Conservation (phyloP, 2,888 invertebrate genomes). For the Allygus modestus region DNA sequence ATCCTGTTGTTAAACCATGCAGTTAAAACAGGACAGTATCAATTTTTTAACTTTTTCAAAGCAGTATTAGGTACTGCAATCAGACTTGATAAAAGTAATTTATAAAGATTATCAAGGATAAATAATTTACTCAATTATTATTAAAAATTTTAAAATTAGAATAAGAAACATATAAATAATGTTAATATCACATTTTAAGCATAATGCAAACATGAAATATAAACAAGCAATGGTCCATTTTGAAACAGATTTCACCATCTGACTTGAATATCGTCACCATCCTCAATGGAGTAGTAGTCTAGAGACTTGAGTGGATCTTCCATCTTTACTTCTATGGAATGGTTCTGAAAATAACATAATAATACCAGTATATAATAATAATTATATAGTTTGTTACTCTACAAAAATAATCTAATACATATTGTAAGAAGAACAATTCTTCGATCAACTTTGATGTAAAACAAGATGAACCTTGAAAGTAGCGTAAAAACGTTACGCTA, state of each 20-base stretch:
- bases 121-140: no score
- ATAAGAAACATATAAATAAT: constrained; percentile 1
- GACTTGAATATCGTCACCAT: constrained; percentile 85
- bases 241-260: neutral
- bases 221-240: neutral
- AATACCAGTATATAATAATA: constrained; percentile 54
- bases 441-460: no score
- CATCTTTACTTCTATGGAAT: constrained; percentile 84
- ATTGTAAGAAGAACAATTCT: no score
- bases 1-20: no score
- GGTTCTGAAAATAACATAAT: constrained; percentile 74
- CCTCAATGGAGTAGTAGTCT: constrained; percentile 89
- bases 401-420: constrained; percentile 78
- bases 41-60: no score
- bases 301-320: constrained; percentile 91
- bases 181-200: constrained; percentile 38
- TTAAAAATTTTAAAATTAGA: neutral
- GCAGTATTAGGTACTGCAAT: no score
- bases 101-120: no score
- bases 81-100: no score
- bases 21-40: no score
- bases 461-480: no score
- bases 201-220: neutral
- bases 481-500: no score
- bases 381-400: neutral